Evolutionary conservation across 2,113 vertebrate species (phyloP), one percentile per base, ranked within the genome.

Genomic region (Hiodon alosoides): DNA sequence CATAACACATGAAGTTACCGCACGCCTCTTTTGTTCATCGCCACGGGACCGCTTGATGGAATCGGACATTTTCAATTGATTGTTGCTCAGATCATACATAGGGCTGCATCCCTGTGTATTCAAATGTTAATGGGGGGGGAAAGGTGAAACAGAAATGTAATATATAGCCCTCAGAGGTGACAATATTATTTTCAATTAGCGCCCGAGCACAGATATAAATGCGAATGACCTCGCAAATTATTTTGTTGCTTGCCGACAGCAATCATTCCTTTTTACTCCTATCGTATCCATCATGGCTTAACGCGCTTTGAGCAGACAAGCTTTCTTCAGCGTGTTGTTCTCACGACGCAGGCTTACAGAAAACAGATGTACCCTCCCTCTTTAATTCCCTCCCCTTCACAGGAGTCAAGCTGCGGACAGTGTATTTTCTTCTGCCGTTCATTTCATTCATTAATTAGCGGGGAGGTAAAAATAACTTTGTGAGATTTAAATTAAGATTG

Each of bases 361-460:
- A 69, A 59, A 46, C 55, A 67, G 64, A 50, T 61, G 47, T 52
- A 8, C 2, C 47, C 64, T 7, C 3, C 65, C 13, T 11, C 53
- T 11, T 7, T 58, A 13, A 59, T 4, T 47, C 62, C 52, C 50
- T 17, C 55, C 64, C 31, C 50, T 59, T 6, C 48, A 31, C 61
- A 9, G 7, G 57, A 55, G 57, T 72, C 57, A 74, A 67, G n/a
- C 57, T 54, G 67, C 11, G 50, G 67, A 69, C 50, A 64, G 59
- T 48, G 57, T 52, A 11, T 9, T 10, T 62, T 67, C n/a, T 17
- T 67, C 13, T 62, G 67, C 13, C 46, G 55, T 69, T 75, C 55
- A 69, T 67, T 69, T 76, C 47, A 69, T 76, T 69, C 46, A 68
- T 75, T 75, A n/a, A 75, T 75, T 75, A 69, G 57, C 14, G 5